A percentile compares a stretch with the other conserved stretches of the same genome.
Evolutionary conservation across 1,140 invertebrate genomes (phyloP).

Genomic region (Drosophila miranda): DNA sequence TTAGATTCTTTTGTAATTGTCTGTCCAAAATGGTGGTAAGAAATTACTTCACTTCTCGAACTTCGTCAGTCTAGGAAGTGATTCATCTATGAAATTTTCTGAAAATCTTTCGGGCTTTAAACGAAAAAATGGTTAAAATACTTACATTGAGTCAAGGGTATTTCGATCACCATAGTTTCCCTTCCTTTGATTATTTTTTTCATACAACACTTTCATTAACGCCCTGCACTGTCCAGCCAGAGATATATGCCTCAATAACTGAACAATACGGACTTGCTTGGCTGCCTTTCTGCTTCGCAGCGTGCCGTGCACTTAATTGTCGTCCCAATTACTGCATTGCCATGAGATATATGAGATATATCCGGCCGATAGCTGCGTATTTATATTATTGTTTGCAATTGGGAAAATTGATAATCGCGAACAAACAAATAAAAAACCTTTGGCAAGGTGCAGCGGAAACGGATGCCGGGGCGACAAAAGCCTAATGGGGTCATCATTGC

Average conservation of each 20-base stretch:
- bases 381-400: conserved; percentile 41
- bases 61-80: too few relatives aligned
- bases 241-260: conserved; percentile 31
- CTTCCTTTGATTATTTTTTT: too few relatives aligned
- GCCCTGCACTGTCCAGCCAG: conserved; percentile 4
- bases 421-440: conserved; percentile 26
- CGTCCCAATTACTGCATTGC: conserved; percentile 52
- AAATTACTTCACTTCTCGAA: too few relatives aligned
- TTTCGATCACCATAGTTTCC: too few relatives aligned
- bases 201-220: too few relatives aligned
- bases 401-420: conserved; percentile 43
- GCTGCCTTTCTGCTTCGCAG: conserved; percentile 21
- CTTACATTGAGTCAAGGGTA: neutral
- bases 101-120: neutral
- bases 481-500: conserved; percentile 47
- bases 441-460: conserved; percentile 71
- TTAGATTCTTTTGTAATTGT: too few relatives aligned
- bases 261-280: conserved; percentile 48
- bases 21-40: too few relatives aligned
- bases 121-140: neutral
- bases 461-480: conserved; percentile 47
- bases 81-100: too few relatives aligned
- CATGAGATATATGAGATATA: conserved; percentile 52
- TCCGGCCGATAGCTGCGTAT: conserved; percentile 45
- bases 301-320: conserved; percentile 68